Percentiles rank a stretch among this genome's conserved stretches.
Conservation (phyloP, 2,888 invertebrate species). For the Emesis russula region DNA sequence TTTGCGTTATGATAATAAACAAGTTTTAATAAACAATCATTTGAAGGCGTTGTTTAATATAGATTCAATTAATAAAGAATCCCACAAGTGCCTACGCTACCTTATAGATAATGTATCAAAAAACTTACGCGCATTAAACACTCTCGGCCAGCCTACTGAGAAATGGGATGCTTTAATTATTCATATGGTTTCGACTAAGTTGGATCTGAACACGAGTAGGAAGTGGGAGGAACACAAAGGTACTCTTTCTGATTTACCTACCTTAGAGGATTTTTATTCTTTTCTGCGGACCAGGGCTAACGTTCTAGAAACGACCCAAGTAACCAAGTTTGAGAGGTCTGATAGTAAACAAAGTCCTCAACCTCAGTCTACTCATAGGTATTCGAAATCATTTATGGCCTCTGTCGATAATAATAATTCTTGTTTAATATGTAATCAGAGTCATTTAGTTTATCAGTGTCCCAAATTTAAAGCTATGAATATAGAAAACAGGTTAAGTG, state of each 20-base stretch:
- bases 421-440: not conserved
- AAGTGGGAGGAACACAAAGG: conserved; percentile 66
- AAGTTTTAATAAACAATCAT: conserved; percentile 64
- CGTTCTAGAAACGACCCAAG: conserved; percentile 44
- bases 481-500: not conserved
- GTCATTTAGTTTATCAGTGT: not conserved
- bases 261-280: conserved; percentile 42
- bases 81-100: conserved; percentile 43
- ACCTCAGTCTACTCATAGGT: not conserved
- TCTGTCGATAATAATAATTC: not conserved
- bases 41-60: conserved; percentile 56
- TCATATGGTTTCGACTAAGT: not conserved
- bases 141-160: not conserved
- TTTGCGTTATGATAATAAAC: conserved; percentile 61
- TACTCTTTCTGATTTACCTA: conserved; percentile 25
- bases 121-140: not conserved
- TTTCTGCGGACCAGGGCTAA: conserved; percentile 54
- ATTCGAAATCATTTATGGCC: not conserved
- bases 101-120: conserved; percentile 26
- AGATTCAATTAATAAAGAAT: conserved; percentile 58
- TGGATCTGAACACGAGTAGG: not conserved
- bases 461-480: not conserved
- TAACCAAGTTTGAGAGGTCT: not conserved
- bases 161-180: not conserved
- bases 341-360: no score